Conservation (phyloP, 64 coral and sea anemone genomes). For the Astreopora myriophthalma region DNA sequence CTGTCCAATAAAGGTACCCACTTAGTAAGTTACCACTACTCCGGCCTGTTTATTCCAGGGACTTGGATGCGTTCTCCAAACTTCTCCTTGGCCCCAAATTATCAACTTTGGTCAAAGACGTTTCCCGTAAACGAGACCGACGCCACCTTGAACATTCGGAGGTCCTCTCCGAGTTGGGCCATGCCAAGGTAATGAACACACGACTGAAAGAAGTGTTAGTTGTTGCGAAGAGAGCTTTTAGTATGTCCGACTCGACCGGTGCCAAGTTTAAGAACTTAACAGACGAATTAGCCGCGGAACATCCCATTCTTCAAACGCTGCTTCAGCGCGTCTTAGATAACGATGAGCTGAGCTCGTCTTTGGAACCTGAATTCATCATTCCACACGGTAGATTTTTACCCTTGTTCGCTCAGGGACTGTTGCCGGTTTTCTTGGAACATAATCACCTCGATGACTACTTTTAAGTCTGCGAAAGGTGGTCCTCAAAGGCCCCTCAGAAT, state of each 20-base stretch:
- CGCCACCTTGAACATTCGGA: not conserved
- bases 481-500: too few species aligned
- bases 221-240: conserved; percentile 11
- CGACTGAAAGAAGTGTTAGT: not conserved
- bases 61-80: conserved; percentile 17
- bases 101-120: not conserved
- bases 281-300: not conserved
- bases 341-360: not conserved
- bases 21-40: too few species aligned
- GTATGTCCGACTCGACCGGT: conserved; percentile 6
- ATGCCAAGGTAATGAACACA: not conserved
- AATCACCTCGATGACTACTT: not conserved
- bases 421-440: not conserved
- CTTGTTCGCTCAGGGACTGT: conserved; percentile 15
- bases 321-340: not conserved
- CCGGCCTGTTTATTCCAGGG: not conserved
- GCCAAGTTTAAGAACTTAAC: conserved; percentile 10
- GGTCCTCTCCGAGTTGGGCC: not conserved
- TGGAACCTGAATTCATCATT: not conserved
- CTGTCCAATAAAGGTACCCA: too few species aligned
- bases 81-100: not conserved
- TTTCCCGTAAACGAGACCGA: not conserved
- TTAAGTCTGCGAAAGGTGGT: not conserved
- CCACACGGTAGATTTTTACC: not conserved
- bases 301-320: not conserved